Conservation (phyloP, 2,888 invertebrate species). For the Synergus laeviventris region DNA sequence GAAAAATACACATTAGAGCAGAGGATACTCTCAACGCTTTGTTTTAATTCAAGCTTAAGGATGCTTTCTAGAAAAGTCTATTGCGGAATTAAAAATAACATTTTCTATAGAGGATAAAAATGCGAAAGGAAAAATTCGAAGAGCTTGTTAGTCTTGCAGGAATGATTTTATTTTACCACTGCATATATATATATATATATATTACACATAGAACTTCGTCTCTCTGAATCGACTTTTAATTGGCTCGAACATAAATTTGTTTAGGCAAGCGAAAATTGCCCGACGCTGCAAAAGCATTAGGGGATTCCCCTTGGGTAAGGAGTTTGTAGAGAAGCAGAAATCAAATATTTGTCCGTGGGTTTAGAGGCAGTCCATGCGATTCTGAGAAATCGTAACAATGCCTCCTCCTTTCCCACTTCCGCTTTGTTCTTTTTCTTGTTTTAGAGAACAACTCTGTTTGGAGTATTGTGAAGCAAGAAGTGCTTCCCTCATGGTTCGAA, state of each 20-base stretch:
- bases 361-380: background rate
- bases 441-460: background rate
- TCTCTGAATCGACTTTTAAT: constrained; percentile 24
- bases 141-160: background rate
- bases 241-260: constrained; percentile 37
- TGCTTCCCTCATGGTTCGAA: constrained; percentile 15
- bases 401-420: background rate
- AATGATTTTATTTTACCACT: background rate
- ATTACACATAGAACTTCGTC: background rate
- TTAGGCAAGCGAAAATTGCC: constrained; percentile 32
- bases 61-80: background rate
- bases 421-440: background rate
- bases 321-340: constrained; percentile 30
- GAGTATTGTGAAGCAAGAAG: constrained; percentile 7
- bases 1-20: constrained; percentile 20
- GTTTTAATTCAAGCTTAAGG: background rate
- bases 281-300: constrained; percentile 35
- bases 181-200: background rate
- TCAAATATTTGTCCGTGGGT: constrained; percentile 31
- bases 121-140: background rate
- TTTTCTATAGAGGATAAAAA: background rate
- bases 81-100: background rate
- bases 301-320: constrained; percentile 6
- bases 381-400: constrained; percentile 19
- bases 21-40: constrained; percentile 7